These are phyloP conservation scores for human DNA, from an alignment of 2,113 vertebrate genomes.

Conservation along the genomic window GRCh38 chr7:140521001-140521500, in stretches of 20 bases:
- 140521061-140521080: too few relatives aligned
- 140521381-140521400: not conserved
- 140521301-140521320: not conserved
- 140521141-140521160: too few relatives aligned
- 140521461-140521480: not conserved
- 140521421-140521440: not conserved
- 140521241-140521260: not conserved
- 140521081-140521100: too few relatives aligned
- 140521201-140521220: not conserved
- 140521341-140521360: not conserved
- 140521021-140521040: accelerated
- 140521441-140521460: not conserved
- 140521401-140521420: not conserved
- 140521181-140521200: not conserved
- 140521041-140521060: too few relatives aligned
- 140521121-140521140: too few relatives aligned
- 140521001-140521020: too few relatives aligned
- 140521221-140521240: not conserved
- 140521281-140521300: not conserved
- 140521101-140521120: too few relatives aligned
- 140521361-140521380: not conserved
- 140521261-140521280: not conserved
- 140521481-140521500: not conserved
- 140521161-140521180: not conserved
- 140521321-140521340: not conserved